These are phyloP conservation scores for Sthenelais limicola DNA, from an alignment of 2,888 invertebrate genomes.

Conservation along the genomic window DNA sequence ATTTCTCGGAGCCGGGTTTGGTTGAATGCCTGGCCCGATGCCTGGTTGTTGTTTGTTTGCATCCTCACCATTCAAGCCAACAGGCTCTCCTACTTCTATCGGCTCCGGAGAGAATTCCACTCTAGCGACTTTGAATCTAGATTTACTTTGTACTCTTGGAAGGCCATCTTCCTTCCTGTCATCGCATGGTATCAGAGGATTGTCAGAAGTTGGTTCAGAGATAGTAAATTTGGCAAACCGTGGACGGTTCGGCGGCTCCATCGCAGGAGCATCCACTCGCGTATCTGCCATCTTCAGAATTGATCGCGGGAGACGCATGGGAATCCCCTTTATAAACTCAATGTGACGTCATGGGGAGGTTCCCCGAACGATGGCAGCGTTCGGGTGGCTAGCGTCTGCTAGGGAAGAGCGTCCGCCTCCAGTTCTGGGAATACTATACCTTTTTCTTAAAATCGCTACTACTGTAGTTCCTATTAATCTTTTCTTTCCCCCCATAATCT, in stretches of 20 bases:
- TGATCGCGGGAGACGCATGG: no score
- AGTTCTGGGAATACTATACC: no score
- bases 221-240: conserved; percentile 12
- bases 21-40: no score
- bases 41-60: background rate
- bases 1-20: background rate
- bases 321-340: no score
- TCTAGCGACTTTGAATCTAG: conserved; percentile 27
- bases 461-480: no score
- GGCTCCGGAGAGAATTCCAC: conserved; percentile 25
- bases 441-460: no score
- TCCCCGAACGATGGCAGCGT: no score
- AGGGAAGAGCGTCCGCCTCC: no score
- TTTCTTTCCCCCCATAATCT: no score
- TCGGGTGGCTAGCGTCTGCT: no score
- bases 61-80: background rate
- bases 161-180: conserved; percentile 1
- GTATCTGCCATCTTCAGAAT: conserved; percentile 19
- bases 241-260: background rate
- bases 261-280: conserved; percentile 4
- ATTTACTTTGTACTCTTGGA: conserved; percentile 19
- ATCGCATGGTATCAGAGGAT: conserved; percentile 13
- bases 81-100: background rate
- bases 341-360: no score
- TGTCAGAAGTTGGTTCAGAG: conserved; percentile 17